phyloP scores from a whole-genome alignment of 2,113 vertebrate genomes.

The Misgurnus anguillicaudatus region DNA sequence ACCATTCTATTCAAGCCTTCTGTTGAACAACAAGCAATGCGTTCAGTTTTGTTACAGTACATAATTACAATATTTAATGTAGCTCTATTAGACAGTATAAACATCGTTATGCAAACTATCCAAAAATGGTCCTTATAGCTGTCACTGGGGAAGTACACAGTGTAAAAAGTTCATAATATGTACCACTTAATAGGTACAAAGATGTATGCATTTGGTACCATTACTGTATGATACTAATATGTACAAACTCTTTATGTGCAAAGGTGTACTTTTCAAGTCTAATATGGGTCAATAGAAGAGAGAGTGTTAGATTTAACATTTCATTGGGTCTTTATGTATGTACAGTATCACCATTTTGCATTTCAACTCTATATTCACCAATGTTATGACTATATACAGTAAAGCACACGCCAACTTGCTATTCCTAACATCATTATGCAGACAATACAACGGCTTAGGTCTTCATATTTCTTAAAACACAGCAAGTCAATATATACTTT shows the following conservation, averaged over 20 bases:
- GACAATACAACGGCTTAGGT: background rate
- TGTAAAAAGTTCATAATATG: too few species aligned
- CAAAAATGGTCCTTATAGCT: too few species aligned
- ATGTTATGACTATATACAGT: background rate
- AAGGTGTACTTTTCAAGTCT: background rate
- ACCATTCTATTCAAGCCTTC: conserved; percentile 9
- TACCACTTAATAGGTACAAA: too few species aligned
- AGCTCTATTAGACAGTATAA: background rate
- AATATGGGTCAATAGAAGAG: background rate
- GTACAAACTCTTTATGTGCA: background rate
- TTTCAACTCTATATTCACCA: background rate
- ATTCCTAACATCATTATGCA: background rate
- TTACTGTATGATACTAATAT: too few species aligned
- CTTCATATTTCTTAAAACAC: conserved; percentile 3
- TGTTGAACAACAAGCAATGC: conserved; percentile 15
- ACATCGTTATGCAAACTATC: background rate
- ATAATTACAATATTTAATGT: background rate
- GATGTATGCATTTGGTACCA: too few species aligned
- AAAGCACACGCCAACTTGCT: background rate
- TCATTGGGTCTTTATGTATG: too few species aligned
- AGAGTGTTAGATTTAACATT: background rate
- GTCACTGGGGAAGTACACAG: too few species aligned
- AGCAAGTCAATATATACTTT: background rate
- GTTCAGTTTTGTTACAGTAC: conserved; percentile 5
- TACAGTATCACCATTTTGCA: background rate